Evolutionary conservation across 2,888 invertebrate genomes (phyloP).

Genomic region (Odontocerum albicorne): DNA sequence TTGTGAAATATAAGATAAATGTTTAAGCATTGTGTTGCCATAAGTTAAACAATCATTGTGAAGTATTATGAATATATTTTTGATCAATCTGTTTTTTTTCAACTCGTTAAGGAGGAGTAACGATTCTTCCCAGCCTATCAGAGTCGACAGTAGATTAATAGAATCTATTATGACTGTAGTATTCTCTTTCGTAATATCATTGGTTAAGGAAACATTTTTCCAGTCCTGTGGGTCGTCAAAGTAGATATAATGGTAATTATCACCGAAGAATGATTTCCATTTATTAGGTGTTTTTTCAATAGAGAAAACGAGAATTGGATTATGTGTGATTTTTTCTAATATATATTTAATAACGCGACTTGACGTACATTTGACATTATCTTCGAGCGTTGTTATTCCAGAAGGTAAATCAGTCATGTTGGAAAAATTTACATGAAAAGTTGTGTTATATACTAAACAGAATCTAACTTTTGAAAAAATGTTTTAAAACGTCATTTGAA

Average conservation of each 20-base stretch:
- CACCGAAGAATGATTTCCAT: slow-evolving; percentile 22
- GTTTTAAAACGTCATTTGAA: too few species aligned
- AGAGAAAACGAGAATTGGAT: background rate
- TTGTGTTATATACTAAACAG: too few species aligned
- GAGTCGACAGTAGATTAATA: slow-evolving; percentile 49
- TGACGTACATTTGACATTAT: slow-evolving; percentile 1
- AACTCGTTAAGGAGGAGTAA: slow-evolving; percentile 22
- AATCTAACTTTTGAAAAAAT: too few species aligned
- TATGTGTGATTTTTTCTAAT: slow-evolving; percentile 6
- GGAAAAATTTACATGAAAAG: too few species aligned
- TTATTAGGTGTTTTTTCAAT: slow-evolving; percentile 25
- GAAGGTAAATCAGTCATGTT: slow-evolving; percentile 9
- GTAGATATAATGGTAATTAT: slow-evolving; percentile 5
- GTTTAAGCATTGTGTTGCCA: slow-evolving; percentile 46
- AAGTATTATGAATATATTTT: slow-evolving; percentile 46
- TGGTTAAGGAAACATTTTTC: background rate
- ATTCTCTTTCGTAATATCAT: slow-evolving; percentile 38
- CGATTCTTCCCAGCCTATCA: slow-evolving; percentile 45
- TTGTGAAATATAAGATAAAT: slow-evolving; percentile 52
- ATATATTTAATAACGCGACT: slow-evolving; percentile 10
- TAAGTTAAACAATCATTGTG: slow-evolving; percentile 56
- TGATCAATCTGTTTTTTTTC: slow-evolving; percentile 5
- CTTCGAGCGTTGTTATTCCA: slow-evolving; percentile 12
- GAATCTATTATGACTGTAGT: slow-evolving; percentile 49
- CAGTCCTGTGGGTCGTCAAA: slow-evolving; percentile 12